phyloP scores from a whole-genome alignment of 64 coral and sea anemone genomes.

The Dendronephthya gigantea region DNA sequence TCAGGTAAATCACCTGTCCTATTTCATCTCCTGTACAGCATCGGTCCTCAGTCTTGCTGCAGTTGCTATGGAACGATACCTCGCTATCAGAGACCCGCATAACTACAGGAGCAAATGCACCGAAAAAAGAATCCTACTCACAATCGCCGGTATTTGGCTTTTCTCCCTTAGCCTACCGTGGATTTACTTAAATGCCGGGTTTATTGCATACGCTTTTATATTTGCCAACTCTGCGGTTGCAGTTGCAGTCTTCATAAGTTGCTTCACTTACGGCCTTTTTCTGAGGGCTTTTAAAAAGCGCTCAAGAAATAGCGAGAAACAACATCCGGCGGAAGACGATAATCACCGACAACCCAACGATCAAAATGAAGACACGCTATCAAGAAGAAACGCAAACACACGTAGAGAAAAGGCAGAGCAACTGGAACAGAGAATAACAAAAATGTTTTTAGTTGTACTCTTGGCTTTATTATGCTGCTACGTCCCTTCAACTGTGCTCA shows the following conservation, averaged over 20 bases:
- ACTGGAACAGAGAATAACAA: conserved; percentile 68
- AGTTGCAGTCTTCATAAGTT: not conserved
- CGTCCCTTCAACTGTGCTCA: conserved; percentile 67
- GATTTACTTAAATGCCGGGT: conserved; percentile 65
- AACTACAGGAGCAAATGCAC: conserved; percentile 38
- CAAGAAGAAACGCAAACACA: not conserved
- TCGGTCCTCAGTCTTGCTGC: conserved; percentile 61
- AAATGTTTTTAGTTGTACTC: conserved; percentile 60
- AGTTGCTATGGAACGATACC: conserved; percentile 61
- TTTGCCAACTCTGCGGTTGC: conserved; percentile 65
- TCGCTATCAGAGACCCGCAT: conserved; percentile 43
- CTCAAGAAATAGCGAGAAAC: not conserved
- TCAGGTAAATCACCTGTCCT: conserved; percentile 43
- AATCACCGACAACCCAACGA: not conserved
- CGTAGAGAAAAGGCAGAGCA: not conserved
- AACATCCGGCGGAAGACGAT: not conserved
- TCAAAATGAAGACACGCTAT: not conserved
- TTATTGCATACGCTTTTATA: conserved; percentile 62
- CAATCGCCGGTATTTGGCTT: conserved; percentile 42
- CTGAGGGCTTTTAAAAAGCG: not conserved
- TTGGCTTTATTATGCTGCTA: conserved; percentile 65
- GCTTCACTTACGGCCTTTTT: not conserved
- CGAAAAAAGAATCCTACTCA: not conserved
- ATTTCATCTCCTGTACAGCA: conserved; percentile 66
- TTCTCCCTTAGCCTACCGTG: conserved; percentile 44